Evolutionary conservation across 2,888 invertebrate species (phyloP), one percentile per base, ranked within the genome.

Genomic region (Laspeyria flexula): DNA sequence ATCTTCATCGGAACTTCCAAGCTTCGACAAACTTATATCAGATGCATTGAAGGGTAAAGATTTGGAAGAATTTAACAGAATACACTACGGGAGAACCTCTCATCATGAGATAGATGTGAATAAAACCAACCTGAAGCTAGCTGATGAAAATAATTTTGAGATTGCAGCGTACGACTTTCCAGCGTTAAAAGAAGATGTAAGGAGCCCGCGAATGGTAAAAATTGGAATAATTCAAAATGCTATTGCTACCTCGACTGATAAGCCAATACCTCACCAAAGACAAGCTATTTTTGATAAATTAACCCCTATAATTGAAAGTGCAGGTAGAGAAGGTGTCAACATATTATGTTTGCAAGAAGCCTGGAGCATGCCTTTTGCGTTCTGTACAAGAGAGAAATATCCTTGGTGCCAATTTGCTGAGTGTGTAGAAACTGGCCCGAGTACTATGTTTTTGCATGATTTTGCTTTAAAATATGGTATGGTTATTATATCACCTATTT

Each of bases 371-470:
- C 99, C 99, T 0, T 99, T 99, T 92, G 98, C 97, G 0, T 99
- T 99, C 90, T 99, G 99, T 82, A 99, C 99, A 0, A 94, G 99
- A 51, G 98, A 99, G 86, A 98, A 98, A 77, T 94, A 95, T 55
- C 99, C 99, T 0, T 99, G 99, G 99, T 97, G 97, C 79, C 98
- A 99, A 88, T 98, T 99, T 89, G 99, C 99, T 0, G 99, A 99
- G 88, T 95, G 96, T 51, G 97, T 96, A 0, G 94, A 96, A 73
- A 89, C 93, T 63, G 99, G 99, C 0, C 96, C 98, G 0, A 96
- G 98, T 1, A 97, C 96, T 0, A 90, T 93, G 69, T 95, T 99
- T 73, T 83, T 99, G 12, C 94, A 95, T 76, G 93, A 96, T 93
- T 83, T 97, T 18, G 97, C 98, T 3, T 90, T 93, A 50, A 94